phyloP scores from a whole-genome alignment of 2,113 vertebrate species.

The Stegostoma tigrinum region DNA sequence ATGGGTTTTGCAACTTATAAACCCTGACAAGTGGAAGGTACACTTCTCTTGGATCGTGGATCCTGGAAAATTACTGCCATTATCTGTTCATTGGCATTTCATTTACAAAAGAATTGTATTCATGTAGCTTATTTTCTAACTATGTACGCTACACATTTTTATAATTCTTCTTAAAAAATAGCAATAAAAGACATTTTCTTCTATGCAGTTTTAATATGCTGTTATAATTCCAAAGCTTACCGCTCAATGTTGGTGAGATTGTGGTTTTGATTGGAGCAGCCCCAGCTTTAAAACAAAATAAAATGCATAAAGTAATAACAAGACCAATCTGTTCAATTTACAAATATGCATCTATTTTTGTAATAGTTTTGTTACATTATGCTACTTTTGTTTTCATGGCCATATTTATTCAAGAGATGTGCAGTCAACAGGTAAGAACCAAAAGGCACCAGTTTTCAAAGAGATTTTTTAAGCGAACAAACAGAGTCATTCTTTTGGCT shows the following conservation, averaged over 20 bases:
- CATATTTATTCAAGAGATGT: background rate
- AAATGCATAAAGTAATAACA: background rate
- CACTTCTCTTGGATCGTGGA: background rate
- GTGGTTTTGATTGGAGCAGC: constrained; percentile 50
- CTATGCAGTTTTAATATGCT: background rate
- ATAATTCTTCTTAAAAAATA: background rate
- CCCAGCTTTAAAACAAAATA: constrained; percentile 43
- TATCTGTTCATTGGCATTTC: background rate
- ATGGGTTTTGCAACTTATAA: background rate
- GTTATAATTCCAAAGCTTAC: constrained; percentile 47
- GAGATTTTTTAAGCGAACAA: background rate
- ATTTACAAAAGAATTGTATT: background rate
- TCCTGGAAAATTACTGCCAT: background rate
- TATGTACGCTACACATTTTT: background rate
- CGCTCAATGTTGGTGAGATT: constrained; percentile 54
- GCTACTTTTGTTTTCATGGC: background rate
- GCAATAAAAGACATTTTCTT: background rate
- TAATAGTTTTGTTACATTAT: background rate
- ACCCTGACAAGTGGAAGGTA: background rate
- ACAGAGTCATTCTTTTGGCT: background rate
- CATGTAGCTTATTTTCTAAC: background rate
- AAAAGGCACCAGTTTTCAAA: background rate
- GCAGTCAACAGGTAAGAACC: background rate
- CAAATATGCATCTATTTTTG: background rate
- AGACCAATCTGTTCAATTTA: background rate